Base-by-base conservation (phyloP, 2,797 vertebrate genomes). In the Potorous gilbertii region DNA sequence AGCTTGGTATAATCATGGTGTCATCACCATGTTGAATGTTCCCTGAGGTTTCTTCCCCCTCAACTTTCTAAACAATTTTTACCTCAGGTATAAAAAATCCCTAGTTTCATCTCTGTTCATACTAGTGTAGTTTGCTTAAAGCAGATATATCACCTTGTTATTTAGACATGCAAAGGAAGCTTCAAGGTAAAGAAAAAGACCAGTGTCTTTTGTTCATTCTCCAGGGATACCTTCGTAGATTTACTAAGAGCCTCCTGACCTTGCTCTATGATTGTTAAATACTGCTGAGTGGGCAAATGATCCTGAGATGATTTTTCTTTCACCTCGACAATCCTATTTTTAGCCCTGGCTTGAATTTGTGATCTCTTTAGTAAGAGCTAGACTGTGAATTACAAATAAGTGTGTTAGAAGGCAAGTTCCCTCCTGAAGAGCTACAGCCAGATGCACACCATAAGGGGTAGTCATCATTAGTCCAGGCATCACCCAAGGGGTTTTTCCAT, bases 311-410 rank as follows among this genome's bases (percentile, higher is more conserved):
- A 95, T 90, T 90, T 94, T 81, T 97, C 14, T 6, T 90, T 90
- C 50, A 96, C 56, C 95, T 97, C 81, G 4, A 94, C 90, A 92
- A 50, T 87, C 92, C 54, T 95, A 74, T 96, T 96, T 97, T 94
- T 95, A 94, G 90, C 18, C 93, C 93, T 90, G 90, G 0, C 91
- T 97, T 96, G 66, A 55, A 91, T 95, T 56, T 95, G 57, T 97
- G 96, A 97, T 97, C 96, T 97, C 54, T 50, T 81, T 96, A 96
- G 40, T 27, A 87, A 55, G 89, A 97, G 96, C 94, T 90, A 94
- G 12, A 40, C 28, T 56, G 46, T 0, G 0, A 59, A 96, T 98
- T 97, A 98, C 98, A 98, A 97, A 98, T 98, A 74, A 14, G 97
- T 97, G 95, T 96, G 55, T 14, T 18, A 28, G 54, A 94, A 92